Percentiles rank a stretch among this genome's conserved stretches.
phyloP scores from a whole-genome alignment of 2,797 vertebrate genomes.

The Sebastes iracundus region DNA sequence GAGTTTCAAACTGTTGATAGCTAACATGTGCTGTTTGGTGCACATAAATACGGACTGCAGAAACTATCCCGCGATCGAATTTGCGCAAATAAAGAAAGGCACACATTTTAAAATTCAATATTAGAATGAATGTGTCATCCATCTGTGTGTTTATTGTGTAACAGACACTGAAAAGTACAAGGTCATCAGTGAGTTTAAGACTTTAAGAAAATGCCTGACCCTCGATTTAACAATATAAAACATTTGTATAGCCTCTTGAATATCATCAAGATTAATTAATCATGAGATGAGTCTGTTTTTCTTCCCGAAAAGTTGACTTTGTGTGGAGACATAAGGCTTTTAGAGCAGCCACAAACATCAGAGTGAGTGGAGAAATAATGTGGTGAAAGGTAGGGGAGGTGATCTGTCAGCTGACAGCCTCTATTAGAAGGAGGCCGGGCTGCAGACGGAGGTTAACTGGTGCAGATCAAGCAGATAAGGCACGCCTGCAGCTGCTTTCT shows the following conservation, averaged over 20 bases:
- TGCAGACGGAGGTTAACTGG: constrained; percentile 53
- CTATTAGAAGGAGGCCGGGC: too few relatives aligned
- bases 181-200: not conserved
- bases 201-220: not conserved
- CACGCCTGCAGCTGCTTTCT: constrained; percentile 32
- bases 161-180: not conserved
- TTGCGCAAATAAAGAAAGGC: not conserved
- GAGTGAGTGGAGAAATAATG: not conserved
- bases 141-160: not conserved
- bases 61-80: not conserved
- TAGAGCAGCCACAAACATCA: not conserved
- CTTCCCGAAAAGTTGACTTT: not conserved
- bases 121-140: not conserved
- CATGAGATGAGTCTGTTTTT: not conserved
- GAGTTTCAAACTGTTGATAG: not conserved
- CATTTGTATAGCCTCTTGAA: not conserved
- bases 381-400: not conserved
- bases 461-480: constrained; percentile 56
- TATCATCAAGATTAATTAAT: not conserved
- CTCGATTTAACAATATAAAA: not conserved
- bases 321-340: not conserved
- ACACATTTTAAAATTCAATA: too few relatives aligned
- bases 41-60: not conserved
- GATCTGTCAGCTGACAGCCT: constrained; percentile 47
- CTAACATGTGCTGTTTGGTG: not conserved